These are phyloP conservation scores for Umimayanthus kanabou DNA, from an alignment of 92 coral and sea anemone species.

Conservation along the genomic window DNA sequence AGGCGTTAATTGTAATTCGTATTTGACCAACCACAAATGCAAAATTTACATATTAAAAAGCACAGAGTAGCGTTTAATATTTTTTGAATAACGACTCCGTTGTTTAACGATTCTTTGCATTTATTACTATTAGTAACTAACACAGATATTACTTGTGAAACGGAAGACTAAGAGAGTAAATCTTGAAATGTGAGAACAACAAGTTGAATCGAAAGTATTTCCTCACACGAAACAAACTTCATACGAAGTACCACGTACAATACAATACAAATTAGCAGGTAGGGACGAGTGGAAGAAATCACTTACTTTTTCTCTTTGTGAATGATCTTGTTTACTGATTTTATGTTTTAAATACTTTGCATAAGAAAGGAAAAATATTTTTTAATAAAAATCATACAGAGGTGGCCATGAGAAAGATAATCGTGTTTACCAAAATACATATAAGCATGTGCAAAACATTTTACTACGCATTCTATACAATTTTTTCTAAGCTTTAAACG, in stretches of 20 bases:
- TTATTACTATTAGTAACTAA: neutral
- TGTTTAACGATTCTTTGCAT: slow-evolving; percentile 1
- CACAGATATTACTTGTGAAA: neutral
- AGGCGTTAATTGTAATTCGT: neutral
- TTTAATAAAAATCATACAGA: neutral
- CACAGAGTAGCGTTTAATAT: neutral
- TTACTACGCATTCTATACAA: neutral
- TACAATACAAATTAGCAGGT: too few relatives aligned
- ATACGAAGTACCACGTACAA: too few relatives aligned
- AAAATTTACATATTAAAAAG: too few relatives aligned
- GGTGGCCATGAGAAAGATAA: neutral
- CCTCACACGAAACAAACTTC: neutral
- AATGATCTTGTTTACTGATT: neutral
- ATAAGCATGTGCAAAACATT: neutral
- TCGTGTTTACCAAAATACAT: neutral
- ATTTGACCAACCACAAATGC: neutral
- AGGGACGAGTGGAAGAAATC: neutral
- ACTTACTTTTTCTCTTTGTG: neutral
- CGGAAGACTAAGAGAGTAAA: too few relatives aligned
- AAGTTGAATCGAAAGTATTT: too few relatives aligned
- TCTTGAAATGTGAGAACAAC: neutral
- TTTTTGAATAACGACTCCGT: neutral
- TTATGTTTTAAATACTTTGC: neutral
- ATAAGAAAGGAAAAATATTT: neutral
- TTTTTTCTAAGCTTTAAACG: neutral